Conservation (phyloP, 1,140 invertebrate genomes). For the Drosophila eugracilis region DNA sequence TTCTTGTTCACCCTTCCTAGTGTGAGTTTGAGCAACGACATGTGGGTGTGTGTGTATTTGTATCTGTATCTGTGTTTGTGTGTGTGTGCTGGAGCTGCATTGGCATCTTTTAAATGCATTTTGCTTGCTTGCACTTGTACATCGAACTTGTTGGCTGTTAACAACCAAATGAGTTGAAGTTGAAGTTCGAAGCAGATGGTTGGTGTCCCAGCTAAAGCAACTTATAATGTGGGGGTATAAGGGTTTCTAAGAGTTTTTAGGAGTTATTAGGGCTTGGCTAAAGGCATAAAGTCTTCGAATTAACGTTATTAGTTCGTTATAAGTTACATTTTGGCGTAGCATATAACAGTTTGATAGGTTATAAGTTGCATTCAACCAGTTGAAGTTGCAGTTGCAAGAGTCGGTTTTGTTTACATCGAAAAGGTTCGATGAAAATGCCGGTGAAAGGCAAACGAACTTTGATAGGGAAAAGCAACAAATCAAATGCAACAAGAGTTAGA, state of each 20-base stretch:
- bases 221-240: conserved; percentile 29
- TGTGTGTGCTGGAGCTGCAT: too few species aligned
- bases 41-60: conserved; percentile 3
- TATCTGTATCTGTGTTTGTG: conserved; percentile 1
- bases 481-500: not conserved
- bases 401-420: conserved; percentile 42
- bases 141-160: conserved; percentile 10
- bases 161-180: conserved; percentile 8
- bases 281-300: conserved; percentile 1
- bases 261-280: not conserved
- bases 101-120: conserved; percentile 38
- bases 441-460: conserved; percentile 38
- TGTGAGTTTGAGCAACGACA: conserved; percentile 52
- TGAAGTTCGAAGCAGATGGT: conserved; percentile 20
- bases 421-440: conserved; percentile 35
- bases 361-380: conserved; percentile 1
- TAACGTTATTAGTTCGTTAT: conserved; percentile 5
- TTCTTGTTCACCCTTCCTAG: not conserved
- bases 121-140: conserved; percentile 2
- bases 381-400: conserved; percentile 19
- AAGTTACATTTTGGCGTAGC: conserved; percentile 21
- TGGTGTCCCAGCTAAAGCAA: conserved; percentile 24
- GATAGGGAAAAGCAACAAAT: not conserved
- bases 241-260: conserved; percentile 2
- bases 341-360: conserved; percentile 61